A percentile compares a stretch with the other conserved stretches of the same genome.
Conservation (phyloP, 1,140 invertebrate species). For the Planococcus citri region DNA sequence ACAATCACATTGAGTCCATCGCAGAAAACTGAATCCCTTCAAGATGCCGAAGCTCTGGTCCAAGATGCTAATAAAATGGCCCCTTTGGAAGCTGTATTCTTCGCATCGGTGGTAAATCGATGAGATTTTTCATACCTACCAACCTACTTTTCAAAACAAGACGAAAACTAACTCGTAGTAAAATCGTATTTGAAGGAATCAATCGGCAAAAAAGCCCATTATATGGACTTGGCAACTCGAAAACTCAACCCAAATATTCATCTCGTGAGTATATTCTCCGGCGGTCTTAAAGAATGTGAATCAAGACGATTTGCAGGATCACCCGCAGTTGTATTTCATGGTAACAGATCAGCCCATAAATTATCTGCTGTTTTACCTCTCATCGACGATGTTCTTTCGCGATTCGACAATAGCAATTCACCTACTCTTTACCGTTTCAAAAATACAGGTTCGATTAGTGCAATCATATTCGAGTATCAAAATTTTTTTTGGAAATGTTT, state of each 20-base stretch:
- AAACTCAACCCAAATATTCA: not conserved
- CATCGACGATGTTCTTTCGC: not conserved
- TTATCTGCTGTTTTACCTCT: not conserved
- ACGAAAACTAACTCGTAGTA: too few species aligned
- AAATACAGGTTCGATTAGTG: not conserved
- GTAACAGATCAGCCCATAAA: not conserved
- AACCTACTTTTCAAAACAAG: too few species aligned
- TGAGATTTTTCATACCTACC: too few species aligned
- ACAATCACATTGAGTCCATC: not conserved
- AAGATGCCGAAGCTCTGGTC: not conserved
- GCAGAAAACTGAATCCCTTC: not conserved
- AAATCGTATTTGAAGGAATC: not conserved
- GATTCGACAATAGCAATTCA: slow-evolving; percentile 3
- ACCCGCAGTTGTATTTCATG: not conserved
- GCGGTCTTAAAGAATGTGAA: not conserved
- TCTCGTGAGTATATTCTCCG: not conserved
- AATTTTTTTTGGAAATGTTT: not conserved
- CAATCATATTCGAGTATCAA: not conserved
- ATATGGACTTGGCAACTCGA: not conserved
- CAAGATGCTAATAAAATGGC: not conserved
- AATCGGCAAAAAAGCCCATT: not conserved
- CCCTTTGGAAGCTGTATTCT: not conserved
- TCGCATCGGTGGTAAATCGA: too few species aligned
- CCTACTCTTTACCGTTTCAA: not conserved
- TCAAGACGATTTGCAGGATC: not conserved